Evolutionary conservation across 2,888 invertebrate genomes (phyloP).

Genomic region (Diarsia mendica): DNA sequence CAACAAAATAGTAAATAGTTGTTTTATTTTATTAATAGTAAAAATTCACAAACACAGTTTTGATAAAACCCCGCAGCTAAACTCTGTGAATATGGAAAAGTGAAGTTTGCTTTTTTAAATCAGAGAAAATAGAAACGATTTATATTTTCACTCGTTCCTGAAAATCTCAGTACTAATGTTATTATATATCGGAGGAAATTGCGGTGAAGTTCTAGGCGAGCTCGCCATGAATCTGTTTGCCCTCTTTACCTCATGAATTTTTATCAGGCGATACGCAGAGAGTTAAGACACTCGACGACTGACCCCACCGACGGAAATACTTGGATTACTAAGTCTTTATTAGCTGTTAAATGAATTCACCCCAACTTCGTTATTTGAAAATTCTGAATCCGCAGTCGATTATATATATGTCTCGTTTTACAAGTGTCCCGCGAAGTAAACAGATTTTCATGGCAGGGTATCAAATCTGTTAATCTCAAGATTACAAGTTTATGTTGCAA

Average conservation of each 20-base stretch:
- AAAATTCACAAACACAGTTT: background rate
- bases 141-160: background rate
- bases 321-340: constrained; percentile 23
- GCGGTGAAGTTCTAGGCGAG: constrained; percentile 30
- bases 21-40: background rate
- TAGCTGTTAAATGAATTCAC: constrained; percentile 16
- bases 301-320: background rate
- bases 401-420: background rate
- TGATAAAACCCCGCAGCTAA: background rate
- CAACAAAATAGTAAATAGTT: background rate
- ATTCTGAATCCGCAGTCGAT: background rate
- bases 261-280: constrained; percentile 33
- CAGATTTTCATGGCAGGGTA: background rate
- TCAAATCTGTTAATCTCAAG: background rate
- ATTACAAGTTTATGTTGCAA: background rate
- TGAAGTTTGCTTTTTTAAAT: background rate
- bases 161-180: constrained; percentile 24
- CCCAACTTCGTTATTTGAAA: background rate
- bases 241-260: constrained; percentile 48
- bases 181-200: constrained; percentile 28
- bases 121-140: constrained; percentile 5
- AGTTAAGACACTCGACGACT: constrained; percentile 10
- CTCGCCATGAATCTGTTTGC: constrained; percentile 38
- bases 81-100: constrained; percentile 3
- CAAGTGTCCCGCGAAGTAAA: background rate